Evolutionary conservation across 2,888 invertebrate genomes (phyloP).

Genomic region (Drosophila greeni): DNA sequence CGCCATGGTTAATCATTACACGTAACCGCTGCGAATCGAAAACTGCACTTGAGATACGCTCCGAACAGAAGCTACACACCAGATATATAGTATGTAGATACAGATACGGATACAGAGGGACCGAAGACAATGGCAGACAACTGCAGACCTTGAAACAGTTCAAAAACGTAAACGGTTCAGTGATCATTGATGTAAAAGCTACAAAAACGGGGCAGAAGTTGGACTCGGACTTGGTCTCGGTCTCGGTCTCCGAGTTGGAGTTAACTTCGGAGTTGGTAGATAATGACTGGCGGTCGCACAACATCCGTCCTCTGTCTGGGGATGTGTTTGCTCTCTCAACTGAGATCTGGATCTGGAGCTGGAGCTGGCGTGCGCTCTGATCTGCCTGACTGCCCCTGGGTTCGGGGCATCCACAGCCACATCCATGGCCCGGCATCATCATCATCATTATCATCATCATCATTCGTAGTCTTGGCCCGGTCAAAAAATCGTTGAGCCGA

Average conservation of each 20-base stretch:
- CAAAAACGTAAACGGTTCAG: slow-evolving; percentile 79
- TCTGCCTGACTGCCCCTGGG: slow-evolving; percentile 64
- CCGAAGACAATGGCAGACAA: slow-evolving; percentile 31
- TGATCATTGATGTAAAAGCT: slow-evolving; percentile 77
- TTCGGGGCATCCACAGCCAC: slow-evolving; percentile 7
- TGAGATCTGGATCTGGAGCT: slow-evolving; percentile 21
- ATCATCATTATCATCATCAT: slow-evolving; percentile 14
- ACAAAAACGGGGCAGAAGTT: slow-evolving; percentile 50
- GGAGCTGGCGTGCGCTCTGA: slow-evolving; percentile 70
- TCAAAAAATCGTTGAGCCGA: slow-evolving; percentile 75
- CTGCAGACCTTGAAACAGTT: slow-evolving; percentile 79
- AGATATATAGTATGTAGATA: slow-evolving; percentile 10
- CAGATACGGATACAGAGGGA: slow-evolving; percentile 12
- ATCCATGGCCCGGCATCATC: slow-evolving; percentile 46
- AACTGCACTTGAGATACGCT: slow-evolving; percentile 14
- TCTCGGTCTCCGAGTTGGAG: slow-evolving; percentile 10
- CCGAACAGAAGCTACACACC: slow-evolving; percentile 18
- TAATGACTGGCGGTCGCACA: slow-evolving; percentile 50
- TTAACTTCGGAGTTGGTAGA: slow-evolving; percentile 8
- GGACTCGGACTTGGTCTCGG: slow-evolving; percentile 9
- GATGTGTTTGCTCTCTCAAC: slow-evolving; percentile 50
- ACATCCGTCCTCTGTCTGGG: slow-evolving; percentile 68
- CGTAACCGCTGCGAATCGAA: slow-evolving; percentile 28
- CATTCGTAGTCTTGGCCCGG: slow-evolving; percentile 51
- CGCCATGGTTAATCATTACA: slow-evolving; percentile 17